Evolutionary conservation across 1,140 invertebrate genomes (phyloP).

Genomic region (Sinonovacula constricta): DNA sequence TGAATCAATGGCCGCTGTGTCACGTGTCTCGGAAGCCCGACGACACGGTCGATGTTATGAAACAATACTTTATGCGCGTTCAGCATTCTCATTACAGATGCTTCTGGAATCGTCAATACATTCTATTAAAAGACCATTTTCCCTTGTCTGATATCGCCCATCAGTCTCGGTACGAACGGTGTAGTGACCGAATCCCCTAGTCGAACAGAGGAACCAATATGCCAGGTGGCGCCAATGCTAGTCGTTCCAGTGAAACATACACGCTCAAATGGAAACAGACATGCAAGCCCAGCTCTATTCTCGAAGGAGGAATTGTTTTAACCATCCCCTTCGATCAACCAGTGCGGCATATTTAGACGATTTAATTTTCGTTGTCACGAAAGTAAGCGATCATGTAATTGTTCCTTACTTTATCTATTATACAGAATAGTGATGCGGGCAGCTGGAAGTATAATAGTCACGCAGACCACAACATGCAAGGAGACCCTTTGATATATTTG

Average conservation of each 20-base stretch:
- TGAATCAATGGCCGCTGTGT: no score
- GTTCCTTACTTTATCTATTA: conserved; percentile 49
- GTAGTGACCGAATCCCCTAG: not conserved
- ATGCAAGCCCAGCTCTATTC: conserved; percentile 43
- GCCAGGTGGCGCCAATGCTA: conserved; percentile 35
- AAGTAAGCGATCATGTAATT: conserved; percentile 41
- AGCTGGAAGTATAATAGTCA: not conserved
- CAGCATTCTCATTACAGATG: no score
- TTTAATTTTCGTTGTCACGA: conserved; percentile 54
- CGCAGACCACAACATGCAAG: not conserved
- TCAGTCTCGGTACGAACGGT: not conserved
- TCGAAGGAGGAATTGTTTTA: conserved; percentile 29
- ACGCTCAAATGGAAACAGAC: conserved; percentile 32
- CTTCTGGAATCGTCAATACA: no score
- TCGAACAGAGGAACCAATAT: conserved; percentile 21
- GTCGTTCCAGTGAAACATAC: conserved; percentile 7
- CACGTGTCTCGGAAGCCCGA: no score
- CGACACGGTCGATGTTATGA: no score
- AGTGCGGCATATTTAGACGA: conserved; percentile 31
- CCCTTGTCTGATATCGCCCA: not conserved
- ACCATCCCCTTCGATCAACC: conserved; percentile 43
- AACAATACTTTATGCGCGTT: no score
- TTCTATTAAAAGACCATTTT: no score
- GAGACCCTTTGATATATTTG: not conserved
- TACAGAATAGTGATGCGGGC: conserved; percentile 13